Conservation (phyloP, 1,140 invertebrate species). For the Caerostris darwini region DNA sequence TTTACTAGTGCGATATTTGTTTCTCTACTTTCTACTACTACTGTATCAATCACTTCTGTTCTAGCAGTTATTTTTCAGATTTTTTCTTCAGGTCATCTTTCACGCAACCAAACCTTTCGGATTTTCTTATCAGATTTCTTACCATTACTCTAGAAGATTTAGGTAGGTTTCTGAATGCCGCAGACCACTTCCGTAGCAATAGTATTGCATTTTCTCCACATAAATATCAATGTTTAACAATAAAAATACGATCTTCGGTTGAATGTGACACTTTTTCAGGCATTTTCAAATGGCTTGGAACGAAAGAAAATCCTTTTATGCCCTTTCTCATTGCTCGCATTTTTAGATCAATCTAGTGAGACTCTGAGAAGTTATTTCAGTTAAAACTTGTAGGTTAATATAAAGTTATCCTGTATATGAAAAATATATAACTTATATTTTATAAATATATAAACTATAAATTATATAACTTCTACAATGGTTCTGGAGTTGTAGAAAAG, state of each 20-base stretch:
- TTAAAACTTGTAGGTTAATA: background rate
- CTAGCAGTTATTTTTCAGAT: background rate
- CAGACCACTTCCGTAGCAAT: background rate
- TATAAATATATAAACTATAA: no score
- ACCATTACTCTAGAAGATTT: background rate
- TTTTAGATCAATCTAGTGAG: background rate
- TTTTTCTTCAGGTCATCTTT: background rate
- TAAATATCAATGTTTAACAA: background rate
- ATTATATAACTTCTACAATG: no score
- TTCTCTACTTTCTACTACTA: no score
- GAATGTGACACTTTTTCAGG: background rate
- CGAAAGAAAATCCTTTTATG: background rate
- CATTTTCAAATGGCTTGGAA: background rate
- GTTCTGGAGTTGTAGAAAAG: no score
- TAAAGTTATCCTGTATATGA: no score
- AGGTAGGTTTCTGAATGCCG: background rate
- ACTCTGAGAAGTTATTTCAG: background rate
- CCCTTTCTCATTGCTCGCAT: background rate
- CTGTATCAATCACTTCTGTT: no score
- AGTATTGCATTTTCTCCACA: background rate
- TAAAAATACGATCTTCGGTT: background rate
- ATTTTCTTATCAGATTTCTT: background rate
- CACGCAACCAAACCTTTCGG: background rate
- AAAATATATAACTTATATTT: no score
- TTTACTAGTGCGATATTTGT: no score